Conservation (phyloP, 2,113 vertebrate genomes). For the Ceyx melanurus region DNA sequence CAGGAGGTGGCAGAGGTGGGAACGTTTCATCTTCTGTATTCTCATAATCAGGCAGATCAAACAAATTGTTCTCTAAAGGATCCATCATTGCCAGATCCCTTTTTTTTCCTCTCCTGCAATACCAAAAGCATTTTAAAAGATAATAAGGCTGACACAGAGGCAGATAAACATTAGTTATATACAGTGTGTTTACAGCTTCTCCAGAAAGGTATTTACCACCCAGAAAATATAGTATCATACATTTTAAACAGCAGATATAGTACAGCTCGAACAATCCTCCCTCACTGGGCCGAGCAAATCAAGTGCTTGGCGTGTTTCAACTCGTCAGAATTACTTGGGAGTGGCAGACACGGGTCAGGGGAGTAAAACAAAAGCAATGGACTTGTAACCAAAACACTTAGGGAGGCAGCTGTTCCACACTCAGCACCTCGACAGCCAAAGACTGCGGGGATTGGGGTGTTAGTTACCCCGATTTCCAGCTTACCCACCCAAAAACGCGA, state of each 20-base stretch:
- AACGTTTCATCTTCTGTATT: constrained; percentile 83
- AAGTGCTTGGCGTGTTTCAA: not conserved
- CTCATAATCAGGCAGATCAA: constrained; percentile 78
- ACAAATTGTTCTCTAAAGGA: constrained; percentile 69
- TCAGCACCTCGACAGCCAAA: accelerated
- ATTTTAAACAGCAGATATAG: not conserved
- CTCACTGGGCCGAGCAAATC: accelerated
- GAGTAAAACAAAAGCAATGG: accelerated
- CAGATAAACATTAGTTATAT: not conserved
- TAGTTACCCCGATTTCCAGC: not conserved
- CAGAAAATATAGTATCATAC: accelerated
- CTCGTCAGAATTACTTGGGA: not conserved
- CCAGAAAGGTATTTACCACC: not conserved
- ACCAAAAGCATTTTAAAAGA: not conserved
- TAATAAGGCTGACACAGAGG: not conserved
- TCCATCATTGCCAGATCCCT: constrained; percentile 67
- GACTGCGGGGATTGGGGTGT: accelerated
- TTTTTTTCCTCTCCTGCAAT: not conserved
- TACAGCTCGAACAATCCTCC: not conserved
- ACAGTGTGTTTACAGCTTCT: not conserved
- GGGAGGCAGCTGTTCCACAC: not conserved
- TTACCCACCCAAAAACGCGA: not conserved
- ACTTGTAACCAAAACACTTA: not conserved
- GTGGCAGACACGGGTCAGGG: not conserved
- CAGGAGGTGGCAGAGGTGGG: constrained; percentile 86